A percentile compares a stretch with the other conserved stretches of the same genome.
Evolutionary conservation across 2,797 vertebrate species (phyloP).

Genomic region (Spinus olivaceus): DNA sequence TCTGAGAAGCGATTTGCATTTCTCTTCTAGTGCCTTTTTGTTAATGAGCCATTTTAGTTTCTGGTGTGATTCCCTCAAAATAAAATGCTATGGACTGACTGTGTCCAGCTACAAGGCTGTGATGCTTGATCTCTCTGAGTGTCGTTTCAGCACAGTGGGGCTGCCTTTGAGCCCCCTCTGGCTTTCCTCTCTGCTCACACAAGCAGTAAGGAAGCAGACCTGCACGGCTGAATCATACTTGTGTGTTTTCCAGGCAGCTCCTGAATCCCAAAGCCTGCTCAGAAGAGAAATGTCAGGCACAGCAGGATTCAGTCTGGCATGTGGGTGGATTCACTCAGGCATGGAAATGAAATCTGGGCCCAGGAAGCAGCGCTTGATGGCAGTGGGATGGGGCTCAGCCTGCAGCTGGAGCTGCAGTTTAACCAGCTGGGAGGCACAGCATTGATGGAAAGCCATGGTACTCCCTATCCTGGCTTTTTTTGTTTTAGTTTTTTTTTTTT

Average conservation of each 20-base stretch:
- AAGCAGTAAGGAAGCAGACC: neutral
- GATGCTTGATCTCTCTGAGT: neutral
- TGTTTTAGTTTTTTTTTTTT: neutral
- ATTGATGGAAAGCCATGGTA: neutral
- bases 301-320: slow-evolving; percentile 37
- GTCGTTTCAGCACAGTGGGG: neutral
- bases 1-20: neutral
- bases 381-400: neutral
- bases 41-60: neutral
- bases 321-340: slow-evolving; percentile 66
- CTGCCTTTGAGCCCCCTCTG: slow-evolving; percentile 28
- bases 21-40: neutral
- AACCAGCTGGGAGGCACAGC: neutral
- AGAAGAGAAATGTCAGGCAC: slow-evolving; percentile 57
- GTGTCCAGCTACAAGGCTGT: neutral
- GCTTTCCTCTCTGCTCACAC: slow-evolving; percentile 31
- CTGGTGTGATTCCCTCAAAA: neutral
- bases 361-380: slow-evolving; percentile 14
- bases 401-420: slow-evolving; percentile 17
- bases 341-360: slow-evolving; percentile 56
- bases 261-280: slow-evolving; percentile 22
- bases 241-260: slow-evolving; percentile 47
- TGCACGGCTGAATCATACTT: slow-evolving; percentile 13
- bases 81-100: neutral
- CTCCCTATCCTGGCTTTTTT: neutral